phyloP scores from a whole-genome alignment of 2,888 invertebrate genomes.

The Spilarctia lutea region DNA sequence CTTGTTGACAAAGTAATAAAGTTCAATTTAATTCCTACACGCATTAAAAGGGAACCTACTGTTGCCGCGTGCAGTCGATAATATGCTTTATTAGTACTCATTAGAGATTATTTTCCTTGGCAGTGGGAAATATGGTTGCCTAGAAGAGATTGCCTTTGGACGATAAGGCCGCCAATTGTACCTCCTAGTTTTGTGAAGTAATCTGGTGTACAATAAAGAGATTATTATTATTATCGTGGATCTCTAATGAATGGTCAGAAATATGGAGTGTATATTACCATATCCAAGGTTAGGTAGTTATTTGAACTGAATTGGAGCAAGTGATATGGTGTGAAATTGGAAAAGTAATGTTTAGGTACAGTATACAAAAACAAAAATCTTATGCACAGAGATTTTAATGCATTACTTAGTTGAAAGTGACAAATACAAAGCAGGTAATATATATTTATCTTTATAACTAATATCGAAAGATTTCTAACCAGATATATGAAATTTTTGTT shows the following conservation, averaged over 20 bases:
- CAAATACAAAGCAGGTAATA: not conserved
- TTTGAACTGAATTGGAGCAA: slow-evolving; percentile 25
- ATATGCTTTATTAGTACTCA: not conserved
- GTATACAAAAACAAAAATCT: slow-evolving; percentile 24
- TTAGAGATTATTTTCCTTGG: not conserved
- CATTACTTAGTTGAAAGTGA: not conserved
- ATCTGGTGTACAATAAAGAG: too few species aligned
- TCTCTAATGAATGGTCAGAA: not conserved
- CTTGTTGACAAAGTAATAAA: not conserved
- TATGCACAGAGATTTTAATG: slow-evolving; percentile 7
- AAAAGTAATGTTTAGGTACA: slow-evolving; percentile 33
- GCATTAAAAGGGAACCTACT: not conserved
- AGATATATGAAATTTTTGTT: not conserved
- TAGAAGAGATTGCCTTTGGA: too few species aligned
- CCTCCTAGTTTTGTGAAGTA: too few species aligned
- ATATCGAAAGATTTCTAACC: not conserved
- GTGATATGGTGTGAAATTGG: slow-evolving; percentile 14
- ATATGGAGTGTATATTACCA: slow-evolving; percentile 9
- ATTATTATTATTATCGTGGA: too few species aligned
- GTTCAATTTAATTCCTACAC: not conserved
- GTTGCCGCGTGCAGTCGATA: not conserved
- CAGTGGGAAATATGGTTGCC: not conserved
- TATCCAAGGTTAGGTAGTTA: slow-evolving; percentile 16
- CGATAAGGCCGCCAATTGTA: too few species aligned
- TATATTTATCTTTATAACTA: not conserved